These are phyloP conservation scores for Dinoponera quadriceps DNA, from an alignment of 1,140 invertebrate genomes.

Conservation along the genomic window DNA sequence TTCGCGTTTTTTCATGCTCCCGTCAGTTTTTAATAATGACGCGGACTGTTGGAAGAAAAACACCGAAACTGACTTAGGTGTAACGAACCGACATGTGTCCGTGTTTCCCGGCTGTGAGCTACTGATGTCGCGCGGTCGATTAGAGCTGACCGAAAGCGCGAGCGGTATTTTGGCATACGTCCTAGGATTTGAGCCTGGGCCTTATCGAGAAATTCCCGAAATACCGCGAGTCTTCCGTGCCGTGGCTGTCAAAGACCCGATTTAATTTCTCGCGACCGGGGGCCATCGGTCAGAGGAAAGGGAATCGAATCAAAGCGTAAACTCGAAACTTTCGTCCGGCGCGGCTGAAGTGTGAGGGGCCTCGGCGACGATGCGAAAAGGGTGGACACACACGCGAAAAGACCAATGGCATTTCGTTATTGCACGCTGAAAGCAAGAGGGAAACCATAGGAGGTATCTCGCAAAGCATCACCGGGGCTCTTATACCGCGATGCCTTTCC, in stretches of 20 bases:
- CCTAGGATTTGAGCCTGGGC: constrained; percentile 5
- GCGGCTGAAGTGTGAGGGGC: constrained; percentile 36
- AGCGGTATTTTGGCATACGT: constrained; percentile 18
- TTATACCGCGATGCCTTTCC: constrained; percentile 50
- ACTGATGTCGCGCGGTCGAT: too few species aligned
- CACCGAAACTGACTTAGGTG: too few species aligned
- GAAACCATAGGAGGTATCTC: constrained; percentile 71
- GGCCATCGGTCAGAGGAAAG: constrained; percentile 57
- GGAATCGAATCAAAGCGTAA: constrained; percentile 82
- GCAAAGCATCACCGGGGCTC: constrained; percentile 57
- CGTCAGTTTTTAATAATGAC: too few species aligned
- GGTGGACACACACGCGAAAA: constrained; percentile 45
- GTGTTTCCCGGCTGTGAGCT: too few species aligned
- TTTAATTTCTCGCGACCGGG: constrained; percentile 82
- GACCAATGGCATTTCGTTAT: constrained; percentile 83
- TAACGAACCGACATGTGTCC: too few species aligned
- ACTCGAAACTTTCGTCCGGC: constrained; percentile 80
- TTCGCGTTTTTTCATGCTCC: too few species aligned
- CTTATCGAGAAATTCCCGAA: constrained; percentile 56
- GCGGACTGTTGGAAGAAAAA: too few species aligned
- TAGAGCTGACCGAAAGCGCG: background rate
- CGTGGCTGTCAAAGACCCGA: constrained; percentile 82
- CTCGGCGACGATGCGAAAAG: constrained; percentile 30
- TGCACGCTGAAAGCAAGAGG: constrained; percentile 74
- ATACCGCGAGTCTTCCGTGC: background rate